Base-by-base conservation (phyloP, 2,113 vertebrate genomes). In the Brienomyrus brachyistius region DNA sequence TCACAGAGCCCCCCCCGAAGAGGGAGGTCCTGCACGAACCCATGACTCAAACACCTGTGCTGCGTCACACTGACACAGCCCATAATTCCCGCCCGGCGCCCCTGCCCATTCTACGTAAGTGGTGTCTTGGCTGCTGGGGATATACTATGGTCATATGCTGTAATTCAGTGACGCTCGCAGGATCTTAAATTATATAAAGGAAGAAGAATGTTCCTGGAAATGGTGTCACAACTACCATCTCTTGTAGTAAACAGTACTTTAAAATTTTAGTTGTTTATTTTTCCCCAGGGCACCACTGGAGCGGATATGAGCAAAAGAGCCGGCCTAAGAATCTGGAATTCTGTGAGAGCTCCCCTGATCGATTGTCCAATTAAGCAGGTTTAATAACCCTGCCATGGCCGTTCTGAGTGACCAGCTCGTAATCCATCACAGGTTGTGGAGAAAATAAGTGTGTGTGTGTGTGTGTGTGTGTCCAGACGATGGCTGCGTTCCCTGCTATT, bases 301-400 rank as follows among this genome's bases (percentile, higher is more conserved):
- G 77, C 89, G 87, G 90, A 92, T 56, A 92, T 93, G 91, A 94
- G 92, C 91, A 90, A 92, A 95, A 93, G 93, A 89, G 90, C 5
- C 70, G 74, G 74, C n/a, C 48, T 56, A 8, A n/a, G 27, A 83
- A 89, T 82, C 91, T 90, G 90, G 90, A 93, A 93, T 92, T 90
- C 8, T 4, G 89, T 43, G 35, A 50, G 50, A 52, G 74, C 87
- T 66, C 62, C 40, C 11, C n/a, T 95, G 94, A 96, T 95, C 94
- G 93, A 94, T 95, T 90, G 94, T 94, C 93, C 94, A 95, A 94
- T 95, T 94, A 96, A 93, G 91, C 88, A 66, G 88, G 90, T 94
- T 95, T 95, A 95, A 95, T 95, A 95, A 95, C 94, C 90, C 90
- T 92, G 91, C 92, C 93, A 92, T 91, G 91, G 92, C 93, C 92